phyloP scores from a whole-genome alignment of 2,888 invertebrate species.

The Aelia acuminata region DNA sequence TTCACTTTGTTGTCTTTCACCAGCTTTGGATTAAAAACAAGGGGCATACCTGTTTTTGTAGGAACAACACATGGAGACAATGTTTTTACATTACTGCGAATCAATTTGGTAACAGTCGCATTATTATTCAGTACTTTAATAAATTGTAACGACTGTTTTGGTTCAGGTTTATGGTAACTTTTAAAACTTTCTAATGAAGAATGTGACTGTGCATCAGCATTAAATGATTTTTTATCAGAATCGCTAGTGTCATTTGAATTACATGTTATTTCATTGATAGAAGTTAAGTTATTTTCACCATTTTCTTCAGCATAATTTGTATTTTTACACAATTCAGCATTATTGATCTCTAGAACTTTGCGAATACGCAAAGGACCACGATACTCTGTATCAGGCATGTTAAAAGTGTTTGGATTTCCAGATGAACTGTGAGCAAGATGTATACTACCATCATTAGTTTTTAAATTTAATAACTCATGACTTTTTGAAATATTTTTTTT shows the following conservation, averaged over 20 bases:
- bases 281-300: not conserved
- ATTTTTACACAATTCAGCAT: not conserved
- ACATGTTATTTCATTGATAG: not conserved
- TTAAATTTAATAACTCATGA: not conserved
- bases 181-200: not conserved
- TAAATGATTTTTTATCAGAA: not conserved
- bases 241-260: not conserved
- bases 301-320: not conserved
- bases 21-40: not conserved
- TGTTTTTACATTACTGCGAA: not conserved
- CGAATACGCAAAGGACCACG: not conserved
- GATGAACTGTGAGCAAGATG: not conserved
- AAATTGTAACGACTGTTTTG: not conserved
- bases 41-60: not conserved
- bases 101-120: not conserved
- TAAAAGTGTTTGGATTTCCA: not conserved
- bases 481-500: not conserved
- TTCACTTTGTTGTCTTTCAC: not conserved
- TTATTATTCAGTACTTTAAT: not conserved
- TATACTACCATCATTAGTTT: not conserved
- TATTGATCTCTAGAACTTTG: conserved; percentile 47
- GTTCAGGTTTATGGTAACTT: not conserved
- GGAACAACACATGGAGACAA: not conserved
- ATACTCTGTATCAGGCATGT: not conserved
- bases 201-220: not conserved